These are phyloP conservation scores for Chloroclysta siterata DNA, from an alignment of 2,888 invertebrate genomes.

Conservation along the genomic window DNA sequence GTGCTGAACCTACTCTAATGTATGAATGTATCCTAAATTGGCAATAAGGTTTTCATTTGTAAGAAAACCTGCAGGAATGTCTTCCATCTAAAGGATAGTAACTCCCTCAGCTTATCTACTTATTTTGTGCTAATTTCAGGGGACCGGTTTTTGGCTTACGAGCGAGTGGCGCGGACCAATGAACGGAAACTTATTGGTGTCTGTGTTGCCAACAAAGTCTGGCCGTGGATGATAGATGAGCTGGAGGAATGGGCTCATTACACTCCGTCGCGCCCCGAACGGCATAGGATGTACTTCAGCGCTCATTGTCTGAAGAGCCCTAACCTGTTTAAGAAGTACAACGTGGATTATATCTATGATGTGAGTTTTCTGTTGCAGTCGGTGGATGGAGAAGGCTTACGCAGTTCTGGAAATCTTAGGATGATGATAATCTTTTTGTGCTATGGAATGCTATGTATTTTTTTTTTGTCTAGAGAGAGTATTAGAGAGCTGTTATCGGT, in stretches of 20 bases:
- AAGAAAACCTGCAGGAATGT: too few species aligned
- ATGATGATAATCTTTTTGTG: too few species aligned
- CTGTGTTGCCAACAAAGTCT: constrained; percentile 72
- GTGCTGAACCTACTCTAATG: too few species aligned
- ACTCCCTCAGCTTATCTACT: not conserved
- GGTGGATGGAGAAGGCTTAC: too few species aligned
- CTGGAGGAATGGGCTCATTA: constrained; percentile 81
- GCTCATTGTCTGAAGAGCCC: constrained; percentile 79
- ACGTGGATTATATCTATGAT: constrained; percentile 78
- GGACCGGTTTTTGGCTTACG: constrained; percentile 64
- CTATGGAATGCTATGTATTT: too few species aligned
- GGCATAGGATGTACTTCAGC: constrained; percentile 76
- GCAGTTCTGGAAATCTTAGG: too few species aligned
- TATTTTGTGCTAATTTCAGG: constrained; percentile 48
- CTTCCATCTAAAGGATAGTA: too few species aligned
- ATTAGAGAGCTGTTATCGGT: too few species aligned
- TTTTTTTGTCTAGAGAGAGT: too few species aligned
- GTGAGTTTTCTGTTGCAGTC: constrained; percentile 53
- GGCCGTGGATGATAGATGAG: constrained; percentile 80
- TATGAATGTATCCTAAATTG: too few species aligned
- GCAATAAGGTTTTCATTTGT: too few species aligned
- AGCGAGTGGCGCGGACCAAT: constrained; percentile 60
- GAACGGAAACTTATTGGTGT: constrained; percentile 78
- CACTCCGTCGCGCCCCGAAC: constrained; percentile 66
- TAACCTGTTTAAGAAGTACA: constrained; percentile 72